phyloP scores from a whole-genome alignment of 2,888 invertebrate genomes.

The Gymnoscelis rufifasciata region DNA sequence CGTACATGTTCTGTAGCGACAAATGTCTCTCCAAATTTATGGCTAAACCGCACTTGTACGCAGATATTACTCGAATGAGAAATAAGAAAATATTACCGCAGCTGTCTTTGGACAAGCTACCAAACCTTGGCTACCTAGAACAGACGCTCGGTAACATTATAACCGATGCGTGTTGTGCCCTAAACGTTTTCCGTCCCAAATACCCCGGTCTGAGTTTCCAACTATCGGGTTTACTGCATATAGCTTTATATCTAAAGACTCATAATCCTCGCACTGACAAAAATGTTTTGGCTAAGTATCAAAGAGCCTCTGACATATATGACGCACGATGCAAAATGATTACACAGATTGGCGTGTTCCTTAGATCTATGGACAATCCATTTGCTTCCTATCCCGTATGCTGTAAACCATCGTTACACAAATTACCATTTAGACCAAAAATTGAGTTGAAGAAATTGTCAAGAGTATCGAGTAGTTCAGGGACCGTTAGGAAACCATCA shows the following conservation, averaged over 20 bases:
- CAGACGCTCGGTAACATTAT: slow-evolving; percentile 77
- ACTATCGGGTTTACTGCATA: slow-evolving; percentile 73
- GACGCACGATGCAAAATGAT: slow-evolving; percentile 59
- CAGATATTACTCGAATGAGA: slow-evolving; percentile 63
- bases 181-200: slow-evolving; percentile 77
- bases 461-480: slow-evolving; percentile 16
- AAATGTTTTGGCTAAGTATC: slow-evolving; percentile 48
- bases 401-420: slow-evolving; percentile 24
- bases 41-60: slow-evolving; percentile 68
- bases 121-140: slow-evolving; percentile 80
- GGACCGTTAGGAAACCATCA: slow-evolving; percentile 33
- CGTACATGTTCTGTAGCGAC: slow-evolving; percentile 78
- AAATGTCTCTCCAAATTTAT: slow-evolving; percentile 76
- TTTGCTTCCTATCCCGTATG: slow-evolving; percentile 67
- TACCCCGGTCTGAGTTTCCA: slow-evolving; percentile 76
- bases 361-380: slow-evolving; percentile 79
- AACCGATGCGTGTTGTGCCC: slow-evolving; percentile 73
- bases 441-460: not conserved
- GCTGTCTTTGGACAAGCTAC: slow-evolving; percentile 68
- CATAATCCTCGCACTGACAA: slow-evolving; percentile 56
- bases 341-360: slow-evolving; percentile 54
- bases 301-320: slow-evolving; percentile 51
- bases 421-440: no score
- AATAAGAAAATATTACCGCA: slow-evolving; percentile 52
- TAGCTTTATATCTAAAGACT: slow-evolving; percentile 79